Conservation (phyloP, 2,888 invertebrate genomes). For the Drosophila helvetica region DNA sequence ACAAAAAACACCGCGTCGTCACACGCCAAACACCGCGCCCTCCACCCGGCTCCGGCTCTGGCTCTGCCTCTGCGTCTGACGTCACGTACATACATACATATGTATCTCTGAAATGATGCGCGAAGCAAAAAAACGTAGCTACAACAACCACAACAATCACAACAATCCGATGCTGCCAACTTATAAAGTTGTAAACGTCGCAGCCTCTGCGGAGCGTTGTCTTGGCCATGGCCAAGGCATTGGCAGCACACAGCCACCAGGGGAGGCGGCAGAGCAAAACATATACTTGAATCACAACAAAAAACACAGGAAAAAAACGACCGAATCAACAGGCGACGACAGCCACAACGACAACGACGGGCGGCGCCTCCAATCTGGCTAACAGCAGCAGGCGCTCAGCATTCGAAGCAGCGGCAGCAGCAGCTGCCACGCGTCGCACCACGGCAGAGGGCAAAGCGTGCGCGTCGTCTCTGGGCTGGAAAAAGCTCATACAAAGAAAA, state of each 20-base stretch:
- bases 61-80: slow-evolving; percentile 10
- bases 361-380: slow-evolving; percentile 70
- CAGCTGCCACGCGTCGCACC: slow-evolving; percentile 6
- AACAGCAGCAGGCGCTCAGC: slow-evolving; percentile 76
- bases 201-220: slow-evolving; percentile 53
- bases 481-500: slow-evolving; percentile 27
- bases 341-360: slow-evolving; percentile 20
- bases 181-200: slow-evolving; percentile 71
- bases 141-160: slow-evolving; percentile 32
- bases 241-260: slow-evolving; percentile 1
- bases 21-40: slow-evolving; percentile 30
- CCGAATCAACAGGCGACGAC: slow-evolving; percentile 64
- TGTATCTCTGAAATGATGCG: slow-evolving; percentile 55
- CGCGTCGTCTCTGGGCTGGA: slow-evolving; percentile 8
- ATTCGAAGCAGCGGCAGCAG: slow-evolving; percentile 39
- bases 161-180: slow-evolving; percentile 21
- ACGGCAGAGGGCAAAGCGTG: slow-evolving; percentile 12
- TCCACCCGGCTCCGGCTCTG: slow-evolving; percentile 6
- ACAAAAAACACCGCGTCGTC: slow-evolving; percentile 16
- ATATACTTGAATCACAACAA: background rate
- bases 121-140: slow-evolving; percentile 52
- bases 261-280: background rate
- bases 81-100: background rate
- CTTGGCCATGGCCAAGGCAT: slow-evolving; percentile 68
- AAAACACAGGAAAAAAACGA: slow-evolving; percentile 28